A percentile compares a stretch with the other conserved stretches of the same genome.
These are phyloP conservation scores for Danio albolineatus DNA, from an alignment of 2,797 vertebrate genomes.

Conservation along the genomic window DNA sequence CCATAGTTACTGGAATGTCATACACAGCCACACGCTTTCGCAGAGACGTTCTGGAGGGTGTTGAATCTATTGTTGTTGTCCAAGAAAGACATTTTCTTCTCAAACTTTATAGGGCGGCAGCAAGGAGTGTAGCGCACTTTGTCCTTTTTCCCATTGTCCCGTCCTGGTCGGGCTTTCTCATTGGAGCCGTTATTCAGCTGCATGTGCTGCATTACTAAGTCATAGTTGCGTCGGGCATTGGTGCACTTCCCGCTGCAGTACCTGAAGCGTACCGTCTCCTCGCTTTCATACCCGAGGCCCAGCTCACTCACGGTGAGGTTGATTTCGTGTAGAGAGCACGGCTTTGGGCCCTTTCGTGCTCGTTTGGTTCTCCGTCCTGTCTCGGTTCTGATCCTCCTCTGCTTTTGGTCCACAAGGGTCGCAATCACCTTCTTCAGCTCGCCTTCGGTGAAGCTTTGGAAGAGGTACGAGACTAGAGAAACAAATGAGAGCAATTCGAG, in stretches of 20 bases:
- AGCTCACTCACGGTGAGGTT: constrained; percentile 92
- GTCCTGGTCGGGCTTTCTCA: constrained; percentile 71
- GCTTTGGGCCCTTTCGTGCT: constrained; percentile 80
- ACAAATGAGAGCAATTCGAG: too few relatives aligned
- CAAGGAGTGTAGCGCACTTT: constrained; percentile 87
- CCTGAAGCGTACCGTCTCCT: constrained; percentile 90
- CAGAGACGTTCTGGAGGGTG: constrained; percentile 90
- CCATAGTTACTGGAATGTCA: constrained; percentile 69
- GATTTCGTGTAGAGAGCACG: constrained; percentile 86
- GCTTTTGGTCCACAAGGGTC: constrained; percentile 82
- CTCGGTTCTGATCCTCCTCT: constrained; percentile 63
- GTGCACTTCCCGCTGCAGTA: constrained; percentile 94
- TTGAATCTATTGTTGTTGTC: constrained; percentile 87
- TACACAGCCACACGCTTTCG: constrained; percentile 92
- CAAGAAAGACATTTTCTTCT: constrained; percentile 90
- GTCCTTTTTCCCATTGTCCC: constrained; percentile 77
- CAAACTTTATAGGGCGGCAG: constrained; percentile 90
- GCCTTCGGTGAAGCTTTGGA: constrained; percentile 94
- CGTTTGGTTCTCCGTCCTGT: constrained; percentile 84
- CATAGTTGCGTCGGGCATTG: constrained; percentile 85
- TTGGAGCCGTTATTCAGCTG: constrained; percentile 34
- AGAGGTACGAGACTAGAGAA: constrained; percentile 78
- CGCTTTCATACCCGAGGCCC: constrained; percentile 90
- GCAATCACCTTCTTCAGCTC: constrained; percentile 88
- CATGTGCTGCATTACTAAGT: constrained; percentile 89